These are phyloP conservation scores for Gambusia yucatana DNA, from an alignment of 2,797 vertebrate species.

Conservation along the genomic window DNA sequence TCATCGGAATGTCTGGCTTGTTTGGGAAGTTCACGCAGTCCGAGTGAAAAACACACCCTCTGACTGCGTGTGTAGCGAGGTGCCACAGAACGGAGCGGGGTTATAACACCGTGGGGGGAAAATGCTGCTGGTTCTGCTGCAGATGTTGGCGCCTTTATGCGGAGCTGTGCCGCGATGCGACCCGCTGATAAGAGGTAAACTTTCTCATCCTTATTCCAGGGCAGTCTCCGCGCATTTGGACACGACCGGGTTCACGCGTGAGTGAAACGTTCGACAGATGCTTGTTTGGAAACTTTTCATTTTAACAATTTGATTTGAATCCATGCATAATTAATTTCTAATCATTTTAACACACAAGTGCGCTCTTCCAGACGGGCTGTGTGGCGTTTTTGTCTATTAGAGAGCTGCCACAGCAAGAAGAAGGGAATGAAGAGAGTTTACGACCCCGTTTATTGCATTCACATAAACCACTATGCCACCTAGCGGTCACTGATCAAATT, in stretches of 20 bases:
- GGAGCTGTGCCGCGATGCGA: constrained; percentile 74
- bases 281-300: not conserved
- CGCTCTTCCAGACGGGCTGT: constrained; percentile 15
- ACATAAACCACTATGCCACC: constrained; percentile 72
- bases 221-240: not conserved
- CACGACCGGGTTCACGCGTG: not conserved
- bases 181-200: constrained; percentile 82
- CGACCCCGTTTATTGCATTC: constrained; percentile 32
- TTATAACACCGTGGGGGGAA: constrained; percentile 28
- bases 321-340: not conserved
- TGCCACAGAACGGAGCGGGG: constrained; percentile 67
- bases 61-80: constrained; percentile 45
- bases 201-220: not conserved
- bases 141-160: constrained; percentile 60
- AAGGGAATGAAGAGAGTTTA: constrained; percentile 6
- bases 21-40: constrained; percentile 9
- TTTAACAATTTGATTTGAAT: not conserved
- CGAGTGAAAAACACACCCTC: constrained; percentile 20
- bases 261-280: not conserved
- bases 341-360: not conserved
- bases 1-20: constrained; percentile 43
- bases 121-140: constrained; percentile 67
- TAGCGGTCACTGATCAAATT: constrained; percentile 62
- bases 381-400: constrained; percentile 10
- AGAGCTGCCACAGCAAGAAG: constrained; percentile 15